Base-by-base conservation (phyloP, 2,113 vertebrate genomes). In the Alectura lathami region DNA sequence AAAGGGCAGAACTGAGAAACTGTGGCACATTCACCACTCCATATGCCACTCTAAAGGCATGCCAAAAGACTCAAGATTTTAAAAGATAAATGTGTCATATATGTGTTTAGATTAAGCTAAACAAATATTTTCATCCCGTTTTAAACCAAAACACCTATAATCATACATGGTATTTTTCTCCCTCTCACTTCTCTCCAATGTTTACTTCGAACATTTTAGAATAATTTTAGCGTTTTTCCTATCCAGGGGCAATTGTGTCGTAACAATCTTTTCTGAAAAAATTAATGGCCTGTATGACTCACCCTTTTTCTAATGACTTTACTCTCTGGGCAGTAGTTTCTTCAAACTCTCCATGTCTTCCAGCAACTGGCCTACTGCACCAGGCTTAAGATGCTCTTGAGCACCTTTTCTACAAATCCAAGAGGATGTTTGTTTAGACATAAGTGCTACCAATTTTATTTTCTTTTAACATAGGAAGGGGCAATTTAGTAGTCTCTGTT, bases 1-100 rank as follows among this genome's bases (percentile, higher is more conserved):
- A 92, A 96, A 97, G 93, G 92, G 83, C 92, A 96, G 91, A 94
- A 93, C 79, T 74, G 91, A 96, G 83, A 89, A 93, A 74, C 80
- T 54, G 78, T 94, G 78, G 84, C 93, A 89, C 88, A 96, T 89
- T 92, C 95, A 94, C 82, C 81, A 5, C 85, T 94, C 91, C 96
- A 95, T 95, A 94, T 94, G 94, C 74, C 77, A 87, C 30, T 34
- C 42, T 17, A 79, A 92, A 66, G 76, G 57, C 68, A 88, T 70
- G 90, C 91, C 93, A 91, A 34, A 66, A 85, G 66, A 78, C 36
- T 89, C 16, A 30, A 89, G 78, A 64, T 75, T 89, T 83, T 36
- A 50, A 57, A 66, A 83, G 60, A 75, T 45, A 91, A 81, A 66
- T 36, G 40, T 92, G 53, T 62, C 84, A 43, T 36, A 0, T 5